Percentiles rank a stretch among this genome's conserved stretches.
Conservation (phyloP, 2,888 invertebrate genomes). For the Proisotoma minuta region DNA sequence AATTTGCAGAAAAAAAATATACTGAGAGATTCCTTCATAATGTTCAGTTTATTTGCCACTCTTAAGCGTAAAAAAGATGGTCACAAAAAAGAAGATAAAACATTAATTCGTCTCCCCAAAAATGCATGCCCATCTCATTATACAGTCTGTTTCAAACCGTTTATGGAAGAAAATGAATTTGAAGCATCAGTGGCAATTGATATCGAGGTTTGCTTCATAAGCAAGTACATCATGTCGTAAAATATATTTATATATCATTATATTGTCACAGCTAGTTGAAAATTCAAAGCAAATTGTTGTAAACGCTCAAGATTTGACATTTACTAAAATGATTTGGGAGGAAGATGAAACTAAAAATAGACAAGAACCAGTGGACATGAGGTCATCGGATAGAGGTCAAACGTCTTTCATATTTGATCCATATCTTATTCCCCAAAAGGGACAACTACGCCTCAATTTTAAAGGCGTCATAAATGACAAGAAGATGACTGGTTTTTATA, state of each 20-base stretch:
- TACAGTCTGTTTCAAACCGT: slow-evolving; percentile 68
- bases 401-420: slow-evolving; percentile 37
- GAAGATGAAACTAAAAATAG: slow-evolving; percentile 32
- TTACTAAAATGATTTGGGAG: slow-evolving; percentile 57
- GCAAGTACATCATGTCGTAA: neutral
- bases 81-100: neutral
- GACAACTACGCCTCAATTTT: slow-evolving; percentile 63
- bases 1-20: too few species aligned
- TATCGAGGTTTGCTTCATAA: neutral
- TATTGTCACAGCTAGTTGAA: neutral
- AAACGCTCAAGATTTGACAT: slow-evolving; percentile 70
- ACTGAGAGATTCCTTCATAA: neutral
- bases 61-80: neutral
- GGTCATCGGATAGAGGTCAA: slow-evolving; percentile 36
- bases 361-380: slow-evolving; percentile 33
- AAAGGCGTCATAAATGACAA: slow-evolving; percentile 76
- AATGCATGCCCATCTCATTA: neutral
- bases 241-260: neutral
- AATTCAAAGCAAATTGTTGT: slow-evolving; percentile 58
- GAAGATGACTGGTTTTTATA: slow-evolving; percentile 82
- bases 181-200: slow-evolving; percentile 53
- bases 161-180: slow-evolving; percentile 78
- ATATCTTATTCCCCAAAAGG: slow-evolving; percentile 29
- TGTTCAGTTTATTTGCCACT: neutral
- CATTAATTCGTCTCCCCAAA: neutral